Base-by-base conservation (phyloP, 2,888 invertebrate species). In the Drosophila acutilabella region DNA sequence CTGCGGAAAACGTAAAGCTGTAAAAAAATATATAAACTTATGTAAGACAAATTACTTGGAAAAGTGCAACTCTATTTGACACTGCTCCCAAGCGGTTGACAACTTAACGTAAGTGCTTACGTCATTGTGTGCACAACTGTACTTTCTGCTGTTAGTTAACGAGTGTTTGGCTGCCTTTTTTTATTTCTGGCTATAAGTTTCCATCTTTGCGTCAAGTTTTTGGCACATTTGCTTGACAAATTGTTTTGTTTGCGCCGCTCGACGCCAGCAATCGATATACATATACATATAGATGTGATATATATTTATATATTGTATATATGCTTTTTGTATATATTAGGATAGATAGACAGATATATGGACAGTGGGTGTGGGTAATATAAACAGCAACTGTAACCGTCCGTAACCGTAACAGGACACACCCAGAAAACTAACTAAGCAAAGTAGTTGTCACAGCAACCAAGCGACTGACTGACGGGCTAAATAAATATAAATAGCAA, bases 181-280 rank as follows among this genome's bases (percentile, higher is more conserved):
- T 20, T 13, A 45, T 73, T 58, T 53, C 59, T 42, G 56, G 2
- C 67, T 80, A 85, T 77, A 76, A 78, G 66, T 86, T 82, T 81
- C 62, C 71, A 85, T 82, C 82, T 84, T 77, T 65, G 60, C 60
- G 76, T 76, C 86, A 82, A 82, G 65, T 82, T 86, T 81, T 87
- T 83, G 87, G 87, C 85, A 83, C 81, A 83, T 83, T 83, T 86
- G 81, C 62, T 84, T 83, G 83, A 83, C 87, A 83, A 83, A 83
- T 83, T 83, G 87, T 84, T 83, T 83, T 87, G 87, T 81, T 83
- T 84, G 73, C 64, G 71, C 47, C 69, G 67, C 47, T 36, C 67
- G 74, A 83, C 71, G 70, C 76, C 68, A 71, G 45, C 62, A 75
- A 70, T 75, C 74, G 74, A 73, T 77, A 74, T 40, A 64, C 38